Percentiles rank a stretch among this genome's conserved stretches.
Conservation (phyloP, 2,888 invertebrate genomes). For the Zelleria hepariella region DNA sequence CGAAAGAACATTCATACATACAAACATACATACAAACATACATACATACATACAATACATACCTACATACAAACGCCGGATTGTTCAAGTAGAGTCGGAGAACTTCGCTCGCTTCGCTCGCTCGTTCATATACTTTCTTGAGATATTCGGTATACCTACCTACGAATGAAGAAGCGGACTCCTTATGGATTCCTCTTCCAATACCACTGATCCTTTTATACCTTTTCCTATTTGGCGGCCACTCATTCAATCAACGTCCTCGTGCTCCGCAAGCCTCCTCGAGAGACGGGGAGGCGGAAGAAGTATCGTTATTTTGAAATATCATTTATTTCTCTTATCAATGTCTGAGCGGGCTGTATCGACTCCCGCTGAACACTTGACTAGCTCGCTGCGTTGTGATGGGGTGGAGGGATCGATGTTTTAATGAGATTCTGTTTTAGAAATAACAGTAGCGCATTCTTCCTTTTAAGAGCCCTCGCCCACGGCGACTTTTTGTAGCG, state of each 20-base stretch:
- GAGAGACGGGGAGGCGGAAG: constrained; percentile 9
- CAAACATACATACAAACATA: too few species aligned
- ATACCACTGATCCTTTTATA: too few species aligned
- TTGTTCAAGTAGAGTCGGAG: too few species aligned
- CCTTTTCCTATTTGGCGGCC: neutral
- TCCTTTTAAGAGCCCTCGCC: too few species aligned
- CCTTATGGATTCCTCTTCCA: too few species aligned
- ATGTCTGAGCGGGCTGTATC: constrained; percentile 46
- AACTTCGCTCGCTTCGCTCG: too few species aligned
- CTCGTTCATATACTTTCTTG: too few species aligned
- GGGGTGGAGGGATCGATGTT: neutral
- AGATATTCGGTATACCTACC: too few species aligned
- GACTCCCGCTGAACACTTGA: constrained; percentile 24
- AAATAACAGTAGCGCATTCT: neutral
- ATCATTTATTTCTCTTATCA: constrained; percentile 59
- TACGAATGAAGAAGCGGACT: neutral
- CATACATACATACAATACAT: too few species aligned
- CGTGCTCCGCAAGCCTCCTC: neutral
- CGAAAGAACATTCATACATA: too few species aligned
- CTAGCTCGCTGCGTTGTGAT: neutral
- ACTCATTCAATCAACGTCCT: constrained; percentile 6
- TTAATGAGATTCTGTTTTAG: neutral
- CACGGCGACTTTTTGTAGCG: too few species aligned
- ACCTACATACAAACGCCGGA: too few species aligned
- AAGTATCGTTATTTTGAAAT: constrained; percentile 36